Base-by-base conservation (phyloP, 2,888 invertebrate species). In the Machimus atricapillus region DNA sequence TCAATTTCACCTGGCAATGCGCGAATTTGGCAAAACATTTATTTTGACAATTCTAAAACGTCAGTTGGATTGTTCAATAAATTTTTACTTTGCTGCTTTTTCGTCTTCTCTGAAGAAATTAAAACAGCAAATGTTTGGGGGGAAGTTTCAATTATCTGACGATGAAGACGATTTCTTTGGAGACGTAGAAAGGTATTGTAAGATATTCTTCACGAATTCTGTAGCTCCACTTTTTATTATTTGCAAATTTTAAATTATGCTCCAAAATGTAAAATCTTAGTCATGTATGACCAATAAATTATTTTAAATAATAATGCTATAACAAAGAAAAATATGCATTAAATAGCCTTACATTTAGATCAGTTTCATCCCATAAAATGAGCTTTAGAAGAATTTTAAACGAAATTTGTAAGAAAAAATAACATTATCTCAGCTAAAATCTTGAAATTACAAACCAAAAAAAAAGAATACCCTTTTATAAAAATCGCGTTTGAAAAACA, bases 91-190 rank as follows among this genome's bases (percentile, higher is more conserved):
- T 52, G n/a, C 27, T 66, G 66, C 12, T 66, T 27, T 66, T 27
- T 66, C 66, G 4, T 27, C 19, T 23, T 66, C 12, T 37, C 19
- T 8, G 6, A 76, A 2, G 27, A 34, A 16, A n/a, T n/a, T n/a
- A n/a, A n/a, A 76, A 76, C 14, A 37, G 40, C n/a, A 66, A n/a
- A 88, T 88, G 88, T 88, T 88, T 85, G 87, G 87, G 83, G 87
- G 86, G 23, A 82, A 87, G 5, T 86, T 88, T 40, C 87, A 85
- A 46, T 85, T 88, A 77, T 87, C 87, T 27, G 88, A 88, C 74
- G 88, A 88, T 46, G 87, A 87, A 4, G 87, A 88, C 40, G 88
- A 87, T 37, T 78, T 86, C 46, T 46, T 46, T 31, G 73, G 73
- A 31, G 85, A 85, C 46, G 9, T 74, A 31, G 85, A 85, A 76